Conservation (phyloP, 2,888 invertebrate genomes). For the Pinctada fucata region DNA sequence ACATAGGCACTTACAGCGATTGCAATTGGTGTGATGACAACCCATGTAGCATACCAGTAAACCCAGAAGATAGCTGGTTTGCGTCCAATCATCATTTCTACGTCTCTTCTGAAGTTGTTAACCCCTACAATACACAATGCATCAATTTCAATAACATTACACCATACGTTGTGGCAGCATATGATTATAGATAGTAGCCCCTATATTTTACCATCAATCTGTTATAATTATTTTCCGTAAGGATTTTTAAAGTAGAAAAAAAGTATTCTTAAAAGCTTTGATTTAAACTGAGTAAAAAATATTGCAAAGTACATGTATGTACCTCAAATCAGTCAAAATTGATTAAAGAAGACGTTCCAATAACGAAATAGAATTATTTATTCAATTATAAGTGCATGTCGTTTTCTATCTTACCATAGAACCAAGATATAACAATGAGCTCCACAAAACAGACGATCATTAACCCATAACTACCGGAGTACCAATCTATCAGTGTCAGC, state of each 20-base stretch:
- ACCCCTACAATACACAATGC: constrained; percentile 48
- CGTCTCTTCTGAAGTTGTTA: constrained; percentile 58
- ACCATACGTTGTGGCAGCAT: background rate
- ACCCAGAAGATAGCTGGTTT: constrained; percentile 57
- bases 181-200: background rate
- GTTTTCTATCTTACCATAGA: constrained; percentile 60
- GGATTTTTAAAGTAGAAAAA: too few relatives aligned
- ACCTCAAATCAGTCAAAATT: too few relatives aligned
- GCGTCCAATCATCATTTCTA: constrained; percentile 67
- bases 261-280: background rate
- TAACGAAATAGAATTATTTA: too few relatives aligned
- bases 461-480: constrained; percentile 71
- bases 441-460: constrained; percentile 69
- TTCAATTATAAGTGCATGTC: too few relatives aligned
- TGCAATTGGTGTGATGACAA: constrained; percentile 59
- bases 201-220: background rate
- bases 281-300: background rate
- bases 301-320: background rate
- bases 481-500: constrained; percentile 71
- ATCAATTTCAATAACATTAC: too few relatives aligned
- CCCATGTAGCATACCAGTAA: constrained; percentile 65
- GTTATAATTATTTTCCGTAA: too few relatives aligned
- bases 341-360: too few relatives aligned
- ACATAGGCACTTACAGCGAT: constrained; percentile 55
- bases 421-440: constrained; percentile 64